These are phyloP conservation scores for Spicauda simplicius DNA, from an alignment of 2,888 invertebrate genomes.

Conservation along the genomic window DNA sequence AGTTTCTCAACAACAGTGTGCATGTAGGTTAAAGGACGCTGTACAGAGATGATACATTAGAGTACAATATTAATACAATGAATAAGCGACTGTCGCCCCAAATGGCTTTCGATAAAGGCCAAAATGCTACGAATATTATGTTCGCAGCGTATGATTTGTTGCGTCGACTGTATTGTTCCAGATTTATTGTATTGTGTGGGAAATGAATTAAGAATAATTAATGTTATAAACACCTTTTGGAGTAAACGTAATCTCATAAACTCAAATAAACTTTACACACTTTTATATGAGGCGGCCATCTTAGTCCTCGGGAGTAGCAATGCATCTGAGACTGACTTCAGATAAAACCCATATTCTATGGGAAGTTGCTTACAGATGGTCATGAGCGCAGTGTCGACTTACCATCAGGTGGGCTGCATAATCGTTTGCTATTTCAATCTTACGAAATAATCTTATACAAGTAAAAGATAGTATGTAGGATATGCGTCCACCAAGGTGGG, in stretches of 20 bases:
- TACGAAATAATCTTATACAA: too few species aligned
- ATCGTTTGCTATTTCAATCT: too few species aligned
- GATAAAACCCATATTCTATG: too few species aligned
- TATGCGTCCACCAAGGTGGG: too few species aligned
- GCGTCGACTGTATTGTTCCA: constrained; percentile 17
- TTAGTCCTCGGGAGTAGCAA: too few species aligned
- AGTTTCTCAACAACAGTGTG: constrained; percentile 17
- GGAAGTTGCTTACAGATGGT: too few species aligned
- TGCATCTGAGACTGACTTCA: too few species aligned
- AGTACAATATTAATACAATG: constrained; percentile 35
- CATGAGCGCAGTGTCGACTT: too few species aligned
- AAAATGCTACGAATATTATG: constrained; percentile 29
- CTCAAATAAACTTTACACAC: background rate
- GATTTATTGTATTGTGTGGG: constrained; percentile 12
- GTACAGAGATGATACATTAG: constrained; percentile 33
- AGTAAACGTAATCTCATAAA: background rate
- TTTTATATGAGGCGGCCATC: too few species aligned
- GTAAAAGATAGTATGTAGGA: too few species aligned
- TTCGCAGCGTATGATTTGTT: constrained; percentile 25
- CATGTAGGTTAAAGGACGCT: background rate
- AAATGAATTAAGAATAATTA: constrained; percentile 11
- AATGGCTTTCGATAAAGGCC: constrained; percentile 32
- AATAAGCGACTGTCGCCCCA: constrained; percentile 34
- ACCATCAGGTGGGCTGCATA: too few species aligned
- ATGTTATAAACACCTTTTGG: background rate